phyloP scores from a whole-genome alignment of 1,140 invertebrate species.

The Drosophila pseudoobscura region DNA sequence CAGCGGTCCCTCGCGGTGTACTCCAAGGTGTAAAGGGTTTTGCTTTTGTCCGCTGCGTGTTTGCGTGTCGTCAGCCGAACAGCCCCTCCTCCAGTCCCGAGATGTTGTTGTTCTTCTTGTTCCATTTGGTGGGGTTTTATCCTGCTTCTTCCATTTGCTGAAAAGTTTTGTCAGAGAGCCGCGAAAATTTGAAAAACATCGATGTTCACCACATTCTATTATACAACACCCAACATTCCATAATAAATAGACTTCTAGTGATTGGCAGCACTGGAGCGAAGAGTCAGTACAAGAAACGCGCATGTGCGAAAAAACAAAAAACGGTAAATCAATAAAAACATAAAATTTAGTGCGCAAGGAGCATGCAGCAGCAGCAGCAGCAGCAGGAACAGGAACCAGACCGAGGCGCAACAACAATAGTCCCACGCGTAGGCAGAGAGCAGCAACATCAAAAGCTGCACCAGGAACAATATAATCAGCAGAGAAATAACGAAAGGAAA shows the following conservation, averaged over 20 bases:
- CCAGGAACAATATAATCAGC: not conserved
- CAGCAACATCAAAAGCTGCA: conserved; percentile 5
- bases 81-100: too few species aligned
- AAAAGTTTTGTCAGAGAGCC: too few species aligned
- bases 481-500: too few species aligned
- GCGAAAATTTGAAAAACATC: too few species aligned
- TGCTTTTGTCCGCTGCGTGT: too few species aligned
- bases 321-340: conserved; percentile 78
- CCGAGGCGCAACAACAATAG: conserved; percentile 39
- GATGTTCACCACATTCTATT: not conserved
- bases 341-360: conserved; percentile 74
- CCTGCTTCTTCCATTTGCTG: too few species aligned
- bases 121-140: too few species aligned
- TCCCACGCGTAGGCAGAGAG: conserved; percentile 3
- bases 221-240: conserved; percentile 20
- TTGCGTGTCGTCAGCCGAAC: too few species aligned
- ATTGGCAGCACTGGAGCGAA: conserved; percentile 22
- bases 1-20: too few species aligned
- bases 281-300: conserved; percentile 20
- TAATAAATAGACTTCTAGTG: not conserved
- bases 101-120: too few species aligned
- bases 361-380: conserved; percentile 56
- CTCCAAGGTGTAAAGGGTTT: too few species aligned
- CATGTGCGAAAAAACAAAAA: conserved; percentile 66
- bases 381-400: conserved; percentile 45